A percentile compares a stretch with the other conserved stretches of the same genome.
phyloP scores from a whole-genome alignment of 2,797 vertebrate genomes.

The Anabacerthia variegaticeps region DNA sequence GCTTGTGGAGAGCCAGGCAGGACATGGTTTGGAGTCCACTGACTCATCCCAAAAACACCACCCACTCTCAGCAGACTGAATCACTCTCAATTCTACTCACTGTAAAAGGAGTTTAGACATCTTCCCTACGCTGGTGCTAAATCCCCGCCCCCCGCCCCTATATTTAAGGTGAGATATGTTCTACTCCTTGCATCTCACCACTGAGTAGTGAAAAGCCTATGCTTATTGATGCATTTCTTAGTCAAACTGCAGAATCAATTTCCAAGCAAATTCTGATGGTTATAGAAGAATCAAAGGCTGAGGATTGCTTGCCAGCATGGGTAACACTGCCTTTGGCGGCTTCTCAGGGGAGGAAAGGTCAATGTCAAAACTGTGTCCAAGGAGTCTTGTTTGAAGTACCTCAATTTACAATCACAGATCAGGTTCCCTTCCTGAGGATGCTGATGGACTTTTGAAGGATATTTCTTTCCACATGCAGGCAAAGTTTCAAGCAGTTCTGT shows the following conservation, averaged over 20 bases:
- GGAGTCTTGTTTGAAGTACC: not conserved
- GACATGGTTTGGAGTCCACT: not conserved
- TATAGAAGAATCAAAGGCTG: not conserved
- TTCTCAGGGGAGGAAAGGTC: not conserved
- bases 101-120: not conserved
- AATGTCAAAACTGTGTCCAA: not conserved
- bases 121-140: not conserved
- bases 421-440: not conserved
- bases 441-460: not conserved
- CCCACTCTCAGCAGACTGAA: not conserved
- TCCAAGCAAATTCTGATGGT: not conserved
- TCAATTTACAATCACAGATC: rapidly evolving
- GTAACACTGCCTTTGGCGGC: not conserved
- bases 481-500: not conserved
- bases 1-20: not conserved
- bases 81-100: not conserved
- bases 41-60: not conserved
- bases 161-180: not conserved
- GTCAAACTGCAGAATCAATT: not conserved
- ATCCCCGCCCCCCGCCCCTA: rapidly evolving
- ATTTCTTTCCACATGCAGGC: not conserved
- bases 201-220: not conserved
- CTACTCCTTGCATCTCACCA: not conserved
- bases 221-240: not conserved
- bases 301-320: not conserved